Percentiles rank a stretch among this genome's conserved stretches.
Evolutionary conservation across 2,888 invertebrate genomes (phyloP).

Genomic region (Galeopsomyia nigrocyanea): DNA sequence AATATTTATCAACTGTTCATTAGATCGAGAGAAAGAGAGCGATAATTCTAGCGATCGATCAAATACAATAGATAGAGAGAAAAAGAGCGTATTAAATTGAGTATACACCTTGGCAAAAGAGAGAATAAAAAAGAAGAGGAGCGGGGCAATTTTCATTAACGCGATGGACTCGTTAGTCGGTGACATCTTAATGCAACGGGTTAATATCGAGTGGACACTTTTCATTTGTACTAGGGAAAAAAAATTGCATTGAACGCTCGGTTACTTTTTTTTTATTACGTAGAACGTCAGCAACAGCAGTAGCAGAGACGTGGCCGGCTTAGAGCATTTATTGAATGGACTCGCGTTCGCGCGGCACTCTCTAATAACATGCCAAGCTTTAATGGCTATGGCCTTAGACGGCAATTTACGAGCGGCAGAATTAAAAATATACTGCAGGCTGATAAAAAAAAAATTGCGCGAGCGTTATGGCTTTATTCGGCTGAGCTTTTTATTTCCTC

Average conservation of each 20-base stretch:
- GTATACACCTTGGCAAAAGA: neutral
- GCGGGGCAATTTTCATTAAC: conserved; percentile 13
- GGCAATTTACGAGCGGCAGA: conserved; percentile 33
- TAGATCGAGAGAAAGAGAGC: too few species aligned
- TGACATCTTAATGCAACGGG: conserved; percentile 8
- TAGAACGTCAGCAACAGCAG: too few species aligned
- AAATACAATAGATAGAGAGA: neutral
- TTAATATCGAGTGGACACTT: neutral
- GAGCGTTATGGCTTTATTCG: too few species aligned
- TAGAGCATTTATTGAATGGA: conserved; percentile 7
- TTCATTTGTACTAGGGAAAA: neutral
- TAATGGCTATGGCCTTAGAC: conserved; percentile 41
- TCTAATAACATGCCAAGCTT: conserved; percentile 16
- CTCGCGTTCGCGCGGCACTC: neutral
- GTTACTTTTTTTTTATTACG: too few species aligned
- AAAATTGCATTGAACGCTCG: too few species aligned
- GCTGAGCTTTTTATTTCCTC: too few species aligned
- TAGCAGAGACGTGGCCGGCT: too few species aligned
- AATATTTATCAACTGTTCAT: too few species aligned
- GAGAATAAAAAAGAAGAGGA: neutral
- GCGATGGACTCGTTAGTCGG: neutral
- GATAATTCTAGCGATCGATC: too few species aligned
- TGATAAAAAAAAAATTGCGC: too few species aligned
- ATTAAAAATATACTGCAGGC: too few species aligned
- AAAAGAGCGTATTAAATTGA: too few species aligned